Percentiles rank a stretch among this genome's conserved stretches.
phyloP scores from a whole-genome alignment of 2,797 vertebrate genomes.

The Coluber constrictor region DNA sequence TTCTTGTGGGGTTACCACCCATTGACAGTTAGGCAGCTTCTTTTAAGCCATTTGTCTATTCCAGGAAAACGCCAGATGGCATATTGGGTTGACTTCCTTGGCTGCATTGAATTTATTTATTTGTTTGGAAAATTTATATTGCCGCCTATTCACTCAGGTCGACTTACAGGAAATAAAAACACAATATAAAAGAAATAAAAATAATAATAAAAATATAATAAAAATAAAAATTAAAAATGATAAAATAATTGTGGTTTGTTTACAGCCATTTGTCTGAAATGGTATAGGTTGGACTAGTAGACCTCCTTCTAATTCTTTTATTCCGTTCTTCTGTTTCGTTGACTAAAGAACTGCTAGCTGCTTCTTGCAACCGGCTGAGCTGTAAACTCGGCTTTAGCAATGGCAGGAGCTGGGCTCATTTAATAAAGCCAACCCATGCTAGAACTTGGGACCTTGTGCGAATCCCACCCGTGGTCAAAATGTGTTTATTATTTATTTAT shows the following conservation, averaged over 20 bases:
- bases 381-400: not conserved
- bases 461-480: not conserved
- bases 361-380: not conserved
- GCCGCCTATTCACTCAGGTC: not conserved
- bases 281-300: not conserved
- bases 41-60: not conserved
- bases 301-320: not conserved
- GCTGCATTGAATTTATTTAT: not conserved
- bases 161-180: not conserved
- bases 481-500: not conserved
- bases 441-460: not conserved
- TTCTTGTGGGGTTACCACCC: not conserved
- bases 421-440: not conserved
- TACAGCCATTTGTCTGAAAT: not conserved
- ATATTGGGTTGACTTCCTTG: not conserved
- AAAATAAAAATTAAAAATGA: not conserved
- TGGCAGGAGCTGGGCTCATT: not conserved
- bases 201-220: not conserved
- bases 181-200: not conserved
- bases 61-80: not conserved
- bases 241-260: not conserved
- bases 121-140: not conserved
- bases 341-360: not conserved
- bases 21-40: not conserved
- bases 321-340: not conserved